Evolutionary conservation across 2,888 invertebrate species (phyloP).

Genomic region (Euspilapteryx auroguttella): DNA sequence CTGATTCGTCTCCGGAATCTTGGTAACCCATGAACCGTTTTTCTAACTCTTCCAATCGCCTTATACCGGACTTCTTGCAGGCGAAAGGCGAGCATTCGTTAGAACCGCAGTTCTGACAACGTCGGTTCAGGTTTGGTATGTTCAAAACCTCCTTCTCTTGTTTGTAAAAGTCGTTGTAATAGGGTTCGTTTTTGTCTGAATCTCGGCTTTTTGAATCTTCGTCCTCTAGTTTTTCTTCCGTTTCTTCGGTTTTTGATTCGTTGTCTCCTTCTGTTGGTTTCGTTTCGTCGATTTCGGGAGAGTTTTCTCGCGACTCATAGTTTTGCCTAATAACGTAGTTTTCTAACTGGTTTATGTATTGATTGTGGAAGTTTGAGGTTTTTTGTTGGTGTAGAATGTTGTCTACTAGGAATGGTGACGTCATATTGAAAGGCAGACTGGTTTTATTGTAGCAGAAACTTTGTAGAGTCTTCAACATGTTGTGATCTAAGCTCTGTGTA

Average conservation of each 20-base stretch:
- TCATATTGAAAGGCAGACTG: constrained; percentile 43
- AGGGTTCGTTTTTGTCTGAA: constrained; percentile 32
- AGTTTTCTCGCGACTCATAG: constrained; percentile 35
- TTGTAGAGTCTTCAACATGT: constrained; percentile 54
- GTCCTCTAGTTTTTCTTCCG: too few species aligned
- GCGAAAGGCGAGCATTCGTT: constrained; percentile 56
- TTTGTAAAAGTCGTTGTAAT: constrained; percentile 27
- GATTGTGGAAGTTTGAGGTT: constrained; percentile 42
- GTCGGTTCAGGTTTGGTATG: constrained; percentile 30
- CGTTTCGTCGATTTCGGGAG: constrained; percentile 34
- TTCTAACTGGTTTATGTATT: constrained; percentile 57
- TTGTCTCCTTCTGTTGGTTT: constrained; percentile 26
- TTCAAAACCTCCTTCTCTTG: constrained; percentile 39
- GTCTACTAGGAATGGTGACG: constrained; percentile 65
- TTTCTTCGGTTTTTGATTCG: constrained; percentile 25
- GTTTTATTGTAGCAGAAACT: constrained; percentile 41
- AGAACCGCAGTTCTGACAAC: constrained; percentile 59
- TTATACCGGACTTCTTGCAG: constrained; percentile 44
- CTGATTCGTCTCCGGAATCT: constrained; percentile 44
- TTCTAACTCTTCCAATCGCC: constrained; percentile 40
- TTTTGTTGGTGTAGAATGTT: constrained; percentile 64
- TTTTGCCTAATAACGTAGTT: constrained; percentile 33
- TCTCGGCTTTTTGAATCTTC: constrained; percentile 37
- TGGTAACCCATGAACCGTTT: constrained; percentile 41
- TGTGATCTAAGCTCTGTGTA: constrained; percentile 25